Conservation (phyloP, 2,113 vertebrate genomes). For the Chaenocephalus aceratus region DNA sequence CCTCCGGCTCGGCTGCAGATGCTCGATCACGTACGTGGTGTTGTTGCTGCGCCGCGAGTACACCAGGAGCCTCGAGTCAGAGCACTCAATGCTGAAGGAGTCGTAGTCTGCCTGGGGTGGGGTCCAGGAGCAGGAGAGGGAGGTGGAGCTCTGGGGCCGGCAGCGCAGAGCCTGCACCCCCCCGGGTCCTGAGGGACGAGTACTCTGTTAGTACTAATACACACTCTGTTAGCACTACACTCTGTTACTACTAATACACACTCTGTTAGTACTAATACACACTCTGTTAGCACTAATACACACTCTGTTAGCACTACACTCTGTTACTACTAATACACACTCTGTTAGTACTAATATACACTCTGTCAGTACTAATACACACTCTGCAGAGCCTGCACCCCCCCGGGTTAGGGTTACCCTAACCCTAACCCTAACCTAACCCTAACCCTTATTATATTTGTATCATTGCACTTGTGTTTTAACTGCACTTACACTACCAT, state of each 20-base stretch:
- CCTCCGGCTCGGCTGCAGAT: conserved; percentile 91
- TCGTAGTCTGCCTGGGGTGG: conserved; percentile 93
- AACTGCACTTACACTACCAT: too few species aligned
- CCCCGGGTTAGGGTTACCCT: too few species aligned
- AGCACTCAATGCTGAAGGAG: conserved; percentile 92
- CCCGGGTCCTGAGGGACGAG: conserved; percentile 85
- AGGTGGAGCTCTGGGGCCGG: conserved; percentile 93
- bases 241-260: too few species aligned
- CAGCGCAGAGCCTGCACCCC: conserved; percentile 92
- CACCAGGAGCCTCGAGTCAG: conserved; percentile 86
- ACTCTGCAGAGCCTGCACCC: conserved; percentile 84
- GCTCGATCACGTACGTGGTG: conserved; percentile 88
- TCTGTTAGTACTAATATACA: conserved; percentile 63
- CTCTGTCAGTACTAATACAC: too few species aligned
- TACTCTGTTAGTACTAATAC: not conserved
- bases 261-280: too few species aligned
- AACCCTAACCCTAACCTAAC: too few species aligned
- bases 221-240: too few species aligned
- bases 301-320: too few species aligned
- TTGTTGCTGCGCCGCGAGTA: conserved; percentile 89
- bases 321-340: too few species aligned
- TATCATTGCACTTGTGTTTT: too few species aligned
- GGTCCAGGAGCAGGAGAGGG: conserved; percentile 94
- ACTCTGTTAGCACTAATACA: too few species aligned
- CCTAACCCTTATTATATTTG: too few species aligned